Base-by-base conservation (phyloP, 2,797 vertebrate species). In the Cirrhinus mrigala region DNA sequence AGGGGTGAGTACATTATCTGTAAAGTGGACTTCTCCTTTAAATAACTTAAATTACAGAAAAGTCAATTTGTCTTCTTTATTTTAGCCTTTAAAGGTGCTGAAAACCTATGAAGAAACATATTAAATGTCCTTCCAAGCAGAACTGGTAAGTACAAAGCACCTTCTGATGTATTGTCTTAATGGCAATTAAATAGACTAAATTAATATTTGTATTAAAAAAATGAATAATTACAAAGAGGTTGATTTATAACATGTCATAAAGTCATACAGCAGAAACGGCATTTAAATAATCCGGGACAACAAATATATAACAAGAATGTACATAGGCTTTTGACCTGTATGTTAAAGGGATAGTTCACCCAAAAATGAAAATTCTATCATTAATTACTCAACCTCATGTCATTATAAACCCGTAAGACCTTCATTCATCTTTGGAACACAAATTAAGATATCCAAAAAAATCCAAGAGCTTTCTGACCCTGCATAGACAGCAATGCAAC, bases 131-230 rank as follows among this genome's bases (percentile, higher is more conserved):
- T 69, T 69, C 11, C 37, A 24, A 81, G 40, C n/a, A 27, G 12
- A 48, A 40, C 46, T 68, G 46, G 22, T 50, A 74, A 50, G 44
- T 60, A 78, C 29, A 81, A 81, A 81, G 64, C 44, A n/a, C 46
- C 18, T 81, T 37, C 46, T 54, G 29, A 81, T 80, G 6, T 29
- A 12, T 20, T 66, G 62, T 52, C 62, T 81, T 20, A 66, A 69
- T 40, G 14, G 29, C 6, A 69, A 81, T 52, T 81, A 54, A 81
- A 40, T 40, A 81, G 20, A 54, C 46, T 54, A 54, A 81, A 52
- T 69, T 5, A 40, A 81, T 69, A 50, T 81, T 37, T 66, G n/a
- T 22, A 64, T 44, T 64, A 8, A 33, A 66, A 66, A 66, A 33
- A 0, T 3, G 15, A 18, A 64, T 29, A 18, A 3, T 33, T 66